Evolutionary conservation across 2,113 vertebrate species (phyloP).

Genomic region (Ctenodactylus gundi): DNA sequence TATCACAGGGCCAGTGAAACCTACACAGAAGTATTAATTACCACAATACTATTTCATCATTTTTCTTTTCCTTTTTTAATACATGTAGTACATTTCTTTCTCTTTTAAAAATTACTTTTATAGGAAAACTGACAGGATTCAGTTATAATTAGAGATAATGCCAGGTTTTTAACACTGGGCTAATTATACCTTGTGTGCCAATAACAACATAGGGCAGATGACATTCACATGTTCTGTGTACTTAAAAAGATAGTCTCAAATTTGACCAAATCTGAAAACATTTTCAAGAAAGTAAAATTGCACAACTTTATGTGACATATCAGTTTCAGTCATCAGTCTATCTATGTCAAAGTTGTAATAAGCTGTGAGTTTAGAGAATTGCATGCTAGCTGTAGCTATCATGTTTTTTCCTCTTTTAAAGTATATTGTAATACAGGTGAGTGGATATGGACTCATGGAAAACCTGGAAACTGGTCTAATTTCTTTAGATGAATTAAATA

Average conservation of each 20-base stretch:
- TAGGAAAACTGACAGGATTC: conserved; percentile 7
- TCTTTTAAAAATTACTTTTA: conserved; percentile 12
- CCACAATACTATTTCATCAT: not conserved
- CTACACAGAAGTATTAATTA: not conserved
- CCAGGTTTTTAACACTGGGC: not conserved
- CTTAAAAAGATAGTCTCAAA: not conserved
- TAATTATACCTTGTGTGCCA: not conserved
- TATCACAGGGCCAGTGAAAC: not conserved
- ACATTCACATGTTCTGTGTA: not conserved
- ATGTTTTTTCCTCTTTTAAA: conserved; percentile 28
- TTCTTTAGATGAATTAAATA: conserved; percentile 27
- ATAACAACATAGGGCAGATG: not conserved
- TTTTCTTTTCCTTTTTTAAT: conserved; percentile 38
- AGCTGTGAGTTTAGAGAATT: conserved; percentile 9
- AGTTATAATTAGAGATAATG: not conserved
- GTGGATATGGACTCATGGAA: not conserved
- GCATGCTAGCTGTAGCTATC: conserved; percentile 6
- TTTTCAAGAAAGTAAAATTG: conserved; percentile 30
- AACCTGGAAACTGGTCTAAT: conserved; percentile 36
- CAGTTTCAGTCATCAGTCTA: not conserved
- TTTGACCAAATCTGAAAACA: conserved; percentile 7
- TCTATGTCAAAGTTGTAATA: not conserved
- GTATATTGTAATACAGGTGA: conserved; percentile 15
- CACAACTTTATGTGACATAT: not conserved
- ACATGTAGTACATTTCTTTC: not conserved